A percentile compares a stretch with the other conserved stretches of the same genome.
phyloP scores from a whole-genome alignment of 2,113 vertebrate genomes.

The Chionomys nivalis region DNA sequence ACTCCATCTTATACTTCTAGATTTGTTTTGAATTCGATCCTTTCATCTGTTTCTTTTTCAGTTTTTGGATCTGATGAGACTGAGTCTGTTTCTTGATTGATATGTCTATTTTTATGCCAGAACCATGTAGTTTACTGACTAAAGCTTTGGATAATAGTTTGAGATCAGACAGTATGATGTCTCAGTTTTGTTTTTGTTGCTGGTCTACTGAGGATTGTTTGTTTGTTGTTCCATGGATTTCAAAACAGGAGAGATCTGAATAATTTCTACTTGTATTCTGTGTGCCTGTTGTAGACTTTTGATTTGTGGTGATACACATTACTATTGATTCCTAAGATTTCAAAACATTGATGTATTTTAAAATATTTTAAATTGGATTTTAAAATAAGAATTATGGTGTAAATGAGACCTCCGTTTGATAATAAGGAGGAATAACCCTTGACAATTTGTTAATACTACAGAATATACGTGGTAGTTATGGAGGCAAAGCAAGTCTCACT shows the following conservation, averaged over 20 bases:
- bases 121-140: neutral
- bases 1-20: neutral
- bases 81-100: neutral
- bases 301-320: conserved; percentile 46
- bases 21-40: neutral
- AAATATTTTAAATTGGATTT: conserved; percentile 68
- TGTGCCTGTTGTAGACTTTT: neutral
- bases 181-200: neutral
- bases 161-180: neutral
- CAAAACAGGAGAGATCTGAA: neutral
- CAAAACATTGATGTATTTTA: conserved; percentile 65
- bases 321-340: conserved; percentile 64
- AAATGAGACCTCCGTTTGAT: neutral
- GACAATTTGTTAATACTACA: neutral
- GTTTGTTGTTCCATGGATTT: neutral
- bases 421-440: neutral
- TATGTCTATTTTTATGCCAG: neutral
- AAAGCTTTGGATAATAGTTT: neutral
- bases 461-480: neutral
- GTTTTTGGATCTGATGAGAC: neutral
- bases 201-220: neutral
- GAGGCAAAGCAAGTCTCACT: neutral
- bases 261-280: neutral
- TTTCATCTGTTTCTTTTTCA: neutral
- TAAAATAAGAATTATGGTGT: conserved; percentile 26